Conservation (phyloP, 92 coral and sea anemone species). For the Actinernus sp. region DNA sequence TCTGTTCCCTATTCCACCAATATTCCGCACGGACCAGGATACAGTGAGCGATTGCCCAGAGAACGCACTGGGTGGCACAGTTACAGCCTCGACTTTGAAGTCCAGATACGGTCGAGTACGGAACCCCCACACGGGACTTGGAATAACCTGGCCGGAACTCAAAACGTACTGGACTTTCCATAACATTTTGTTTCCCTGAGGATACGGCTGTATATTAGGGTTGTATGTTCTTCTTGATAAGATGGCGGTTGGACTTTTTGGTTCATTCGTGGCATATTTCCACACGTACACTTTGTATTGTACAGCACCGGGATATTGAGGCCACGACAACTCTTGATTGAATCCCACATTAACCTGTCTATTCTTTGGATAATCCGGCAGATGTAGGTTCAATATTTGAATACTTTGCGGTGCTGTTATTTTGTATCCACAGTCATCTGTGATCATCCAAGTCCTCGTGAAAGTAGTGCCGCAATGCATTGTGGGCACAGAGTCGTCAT, state of each 20-base stretch:
- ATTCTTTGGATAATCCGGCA: constrained; percentile 73
- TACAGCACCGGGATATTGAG: constrained; percentile 81
- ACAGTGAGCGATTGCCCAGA: constrained; percentile 75
- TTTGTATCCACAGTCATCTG: constrained; percentile 63
- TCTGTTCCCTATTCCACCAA: constrained; percentile 64
- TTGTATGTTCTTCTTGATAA: constrained; percentile 22
- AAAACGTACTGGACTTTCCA: constrained; percentile 76
- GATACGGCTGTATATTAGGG: constrained; percentile 5
- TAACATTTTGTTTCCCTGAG: constrained; percentile 68
- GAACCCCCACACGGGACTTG: constrained; percentile 89
- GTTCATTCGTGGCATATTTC: constrained; percentile 56
- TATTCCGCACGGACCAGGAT: constrained; percentile 83
- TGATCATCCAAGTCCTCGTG: constrained; percentile 67
- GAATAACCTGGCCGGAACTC: constrained; percentile 56
- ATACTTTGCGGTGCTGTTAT: constrained; percentile 46
- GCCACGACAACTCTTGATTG: constrained; percentile 74
- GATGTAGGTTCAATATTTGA: constrained; percentile 65
- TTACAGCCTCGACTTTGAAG: constrained; percentile 59
- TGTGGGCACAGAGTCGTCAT: constrained; percentile 51
- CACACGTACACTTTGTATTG: constrained; percentile 64
- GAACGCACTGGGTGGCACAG: constrained; percentile 67
- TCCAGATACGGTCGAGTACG: constrained; percentile 69
- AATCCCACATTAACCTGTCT: constrained; percentile 74
- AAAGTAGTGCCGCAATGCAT: constrained; percentile 68
- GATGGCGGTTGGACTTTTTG: constrained; percentile 41